A percentile compares a stretch with the other conserved stretches of the same genome.
These are phyloP conservation scores for Nesometra sesokonis DNA, from an alignment of 35 echinoderm and acorn worm genomes.

Conservation along the genomic window DNA sequence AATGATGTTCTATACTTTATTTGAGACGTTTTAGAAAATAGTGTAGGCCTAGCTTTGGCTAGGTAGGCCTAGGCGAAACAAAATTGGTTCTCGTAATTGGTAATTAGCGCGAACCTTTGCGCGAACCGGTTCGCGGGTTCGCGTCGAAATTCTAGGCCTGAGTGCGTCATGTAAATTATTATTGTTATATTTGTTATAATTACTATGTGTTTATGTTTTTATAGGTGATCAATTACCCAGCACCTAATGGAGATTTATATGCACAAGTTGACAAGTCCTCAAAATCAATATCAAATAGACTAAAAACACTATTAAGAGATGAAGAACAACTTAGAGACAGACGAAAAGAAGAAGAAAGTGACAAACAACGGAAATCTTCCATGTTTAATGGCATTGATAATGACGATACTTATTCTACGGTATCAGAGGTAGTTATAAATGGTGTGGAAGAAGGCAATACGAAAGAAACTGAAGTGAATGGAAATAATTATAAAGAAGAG, in stretches of 20 bases:
- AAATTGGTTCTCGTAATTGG: too few species aligned
- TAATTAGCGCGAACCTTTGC: too few species aligned
- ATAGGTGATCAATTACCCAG: background rate
- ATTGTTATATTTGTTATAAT: too few species aligned
- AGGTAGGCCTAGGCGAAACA: too few species aligned
- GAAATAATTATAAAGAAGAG: background rate
- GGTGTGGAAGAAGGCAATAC: too few species aligned
- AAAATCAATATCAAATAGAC: background rate
- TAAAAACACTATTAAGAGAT: background rate
- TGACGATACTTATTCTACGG: background rate
- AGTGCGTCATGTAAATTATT: too few species aligned
- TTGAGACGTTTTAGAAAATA: too few species aligned
- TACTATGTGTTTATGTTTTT: background rate
- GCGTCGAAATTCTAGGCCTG: too few species aligned
- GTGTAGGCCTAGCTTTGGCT: too few species aligned
- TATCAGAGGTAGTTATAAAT: too few species aligned
- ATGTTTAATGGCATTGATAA: background rate
- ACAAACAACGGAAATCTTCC: background rate
- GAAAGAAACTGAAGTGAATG: background rate
- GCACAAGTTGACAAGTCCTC: background rate
- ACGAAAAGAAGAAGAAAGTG: background rate
- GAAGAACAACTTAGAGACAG: background rate
- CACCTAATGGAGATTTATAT: background rate
- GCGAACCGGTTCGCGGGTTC: too few species aligned
- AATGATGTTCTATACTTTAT: too few species aligned